Evolutionary conservation across 2,113 vertebrate genomes (phyloP), one percentile per base, ranked within the genome.

Genomic region (Istiophorus platypterus): DNA sequence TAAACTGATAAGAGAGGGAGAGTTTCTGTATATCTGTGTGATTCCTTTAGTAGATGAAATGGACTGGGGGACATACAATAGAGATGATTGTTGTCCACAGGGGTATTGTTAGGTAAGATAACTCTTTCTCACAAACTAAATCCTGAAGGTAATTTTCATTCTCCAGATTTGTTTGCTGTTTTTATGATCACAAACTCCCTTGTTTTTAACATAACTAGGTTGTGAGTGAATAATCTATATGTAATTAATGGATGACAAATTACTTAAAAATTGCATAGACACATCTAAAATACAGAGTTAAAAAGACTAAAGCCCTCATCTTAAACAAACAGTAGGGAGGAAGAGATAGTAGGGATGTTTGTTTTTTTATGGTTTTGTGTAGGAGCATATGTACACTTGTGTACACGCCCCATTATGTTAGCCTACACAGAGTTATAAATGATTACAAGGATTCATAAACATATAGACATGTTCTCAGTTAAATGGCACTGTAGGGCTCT

Each of bases 31-130:
- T 17, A 2, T 17, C 2, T 34, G 13, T 22, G 18, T 24, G 2
- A 5, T 62, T 67, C 34, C 37, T 24, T 5, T 26, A 66, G 64
- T 49, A 42, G 57, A 69, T 72, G 27, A 79, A 76, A 77, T 51
- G 45, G 41, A 58, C 39, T 59, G 52, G 12, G 39, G 45, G 22
- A 8, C 58, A 34, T 39, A 41, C 59, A 56, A 41, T 71, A 68
- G 61, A 75, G 58, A 27, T 72, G 57, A 67, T 76, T 62, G 58
- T 81, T 86, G 70, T 79, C 73, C 64, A 62, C 26, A 11, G 75
- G 47, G 58, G 31, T 63, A n/a, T n/a, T n/a, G n/a, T n/a, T n/a
- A n/a, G n/a, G n/a, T n/a, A n/a, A n/a, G n/a, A n/a, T n/a, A n/a
- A n/a, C n/a, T n/a, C 22, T 71, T 59, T 66, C 45, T 14, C 34